Base-by-base conservation (phyloP, 2,113 vertebrate species). In the Leucoraja erinaceus region DNA sequence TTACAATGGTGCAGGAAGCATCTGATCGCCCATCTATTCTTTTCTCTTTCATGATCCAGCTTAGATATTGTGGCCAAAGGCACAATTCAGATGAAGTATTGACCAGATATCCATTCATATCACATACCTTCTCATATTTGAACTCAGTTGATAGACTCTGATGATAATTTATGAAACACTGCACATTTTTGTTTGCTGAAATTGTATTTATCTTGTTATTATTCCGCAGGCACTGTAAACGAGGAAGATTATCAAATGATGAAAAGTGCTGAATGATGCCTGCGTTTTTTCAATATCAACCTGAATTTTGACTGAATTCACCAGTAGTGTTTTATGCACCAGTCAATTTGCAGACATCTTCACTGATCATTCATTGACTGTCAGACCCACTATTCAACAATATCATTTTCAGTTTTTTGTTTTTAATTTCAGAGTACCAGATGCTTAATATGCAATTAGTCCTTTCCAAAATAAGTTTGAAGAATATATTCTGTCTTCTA, bases 161-260 rank as follows among this genome's bases (percentile, higher is more conserved):
- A 28, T 9, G 4, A 9, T 56, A 56, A 63, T 66, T 31, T 66
- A 88, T 18, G 6, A 18, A 47, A 56, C 25, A 83, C 56, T 25
- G 28, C 18, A 5, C 28, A 66, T 28, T 11, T 88, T 63, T 63
- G 16, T 31, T 31, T 18, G n/a, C 28, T 66, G 12, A 63, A 88
- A 31, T 66, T 28, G n/a, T 20, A 14, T 5, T 47, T 74, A 28
- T 54, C 72, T 20, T 70, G 47, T 33, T 74, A 47, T 47, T 47
- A 47, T 72, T 70, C 31, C 63, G 5, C 90, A 91, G 90, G 68
- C 6, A 9, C 20, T 91, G 88, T 47, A 38, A 72, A 10, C 2
- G 88, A 72, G 16, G 90, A 91, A 74, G 90, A 91, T 72, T 91
- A 91, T 91, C 90, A 28, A 33, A 12, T 72, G 90, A 91, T 91